A percentile compares a stretch with the other conserved stretches of the same genome.
Conservation (phyloP, 2,113 vertebrate genomes). For the western clawed frog (Xenopus tropicalis) region DNA sequence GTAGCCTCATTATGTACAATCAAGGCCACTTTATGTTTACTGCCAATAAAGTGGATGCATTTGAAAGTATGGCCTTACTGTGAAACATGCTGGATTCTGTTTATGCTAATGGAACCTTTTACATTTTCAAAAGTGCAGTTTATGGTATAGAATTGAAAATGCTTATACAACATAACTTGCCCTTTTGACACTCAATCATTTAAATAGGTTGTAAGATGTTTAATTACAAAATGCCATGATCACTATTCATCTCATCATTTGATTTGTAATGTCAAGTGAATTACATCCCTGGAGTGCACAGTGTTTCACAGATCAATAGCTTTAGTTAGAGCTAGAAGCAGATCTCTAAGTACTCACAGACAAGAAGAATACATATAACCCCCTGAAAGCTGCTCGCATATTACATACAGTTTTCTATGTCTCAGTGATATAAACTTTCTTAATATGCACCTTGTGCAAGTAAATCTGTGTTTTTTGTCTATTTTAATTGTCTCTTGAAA, state of each 20-base stretch:
- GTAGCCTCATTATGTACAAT: slow-evolving; percentile 1
- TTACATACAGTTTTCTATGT: slow-evolving; percentile 47
- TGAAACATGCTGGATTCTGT: background rate
- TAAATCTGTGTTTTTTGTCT: too few species aligned
- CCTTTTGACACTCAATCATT: slow-evolving; percentile 80
- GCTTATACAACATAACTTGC: slow-evolving; percentile 71
- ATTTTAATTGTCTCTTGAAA: too few species aligned
- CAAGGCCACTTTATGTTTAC: background rate
- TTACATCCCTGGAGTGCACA: slow-evolving; percentile 83
- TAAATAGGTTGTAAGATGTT: slow-evolving; percentile 93
- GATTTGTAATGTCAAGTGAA: slow-evolving; percentile 92
- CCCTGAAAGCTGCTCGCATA: slow-evolving; percentile 57
- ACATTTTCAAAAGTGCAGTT: slow-evolving; percentile 20
- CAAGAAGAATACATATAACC: slow-evolving; percentile 58
- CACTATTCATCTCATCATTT: slow-evolving; percentile 96
- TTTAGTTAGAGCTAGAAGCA: slow-evolving; percentile 81
- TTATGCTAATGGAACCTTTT: background rate
- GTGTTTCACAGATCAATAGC: slow-evolving; percentile 97
- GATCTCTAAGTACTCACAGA: slow-evolving; percentile 68
- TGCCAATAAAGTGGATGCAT: background rate
- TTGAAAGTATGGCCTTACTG: background rate
- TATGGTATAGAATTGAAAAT: slow-evolving; percentile 32
- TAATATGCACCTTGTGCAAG: slow-evolving; percentile 7
- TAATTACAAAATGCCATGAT: slow-evolving; percentile 96
- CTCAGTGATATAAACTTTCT: slow-evolving; percentile 56